Conservation (phyloP, 2,797 vertebrate species). For the Cheirogaleus major region DNA sequence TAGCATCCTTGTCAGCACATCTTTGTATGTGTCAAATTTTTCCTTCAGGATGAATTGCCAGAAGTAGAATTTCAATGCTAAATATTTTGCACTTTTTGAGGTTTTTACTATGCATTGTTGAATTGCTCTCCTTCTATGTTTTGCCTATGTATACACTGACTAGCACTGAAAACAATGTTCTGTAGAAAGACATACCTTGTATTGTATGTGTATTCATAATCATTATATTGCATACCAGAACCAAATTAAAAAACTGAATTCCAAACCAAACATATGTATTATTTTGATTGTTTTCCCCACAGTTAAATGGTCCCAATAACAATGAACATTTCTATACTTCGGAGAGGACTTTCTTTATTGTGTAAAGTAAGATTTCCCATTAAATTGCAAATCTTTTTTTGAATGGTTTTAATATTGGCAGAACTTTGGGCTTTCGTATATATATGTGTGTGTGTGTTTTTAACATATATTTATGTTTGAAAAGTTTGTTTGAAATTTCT, state of each 20-base stretch:
- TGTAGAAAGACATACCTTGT: not conserved
- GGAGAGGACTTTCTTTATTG: not conserved
- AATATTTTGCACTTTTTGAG: not conserved
- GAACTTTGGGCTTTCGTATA: not conserved
- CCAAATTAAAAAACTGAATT: constrained; percentile 24
- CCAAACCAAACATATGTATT: not conserved
- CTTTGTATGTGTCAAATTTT: not conserved
- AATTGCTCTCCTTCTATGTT: not conserved
- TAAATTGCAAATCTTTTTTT: constrained; percentile 29
- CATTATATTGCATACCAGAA: not conserved
- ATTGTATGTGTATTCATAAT: not conserved
- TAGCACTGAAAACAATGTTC: not conserved
- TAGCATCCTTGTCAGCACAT: not conserved
- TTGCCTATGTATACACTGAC: not conserved
- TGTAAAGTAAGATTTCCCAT: constrained; percentile 19
- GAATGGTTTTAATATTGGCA: not conserved
- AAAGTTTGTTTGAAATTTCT: not conserved
- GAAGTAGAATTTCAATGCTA: not conserved
- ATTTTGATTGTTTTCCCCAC: not conserved
- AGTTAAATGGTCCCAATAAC: not conserved
- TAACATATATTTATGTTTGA: not conserved
- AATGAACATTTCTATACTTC: not conserved
- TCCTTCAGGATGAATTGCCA: not conserved
- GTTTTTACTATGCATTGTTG: not conserved
- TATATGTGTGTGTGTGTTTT: not conserved